Conservation (phyloP, 2,113 vertebrate species). For the Ranitomeya variabilis region DNA sequence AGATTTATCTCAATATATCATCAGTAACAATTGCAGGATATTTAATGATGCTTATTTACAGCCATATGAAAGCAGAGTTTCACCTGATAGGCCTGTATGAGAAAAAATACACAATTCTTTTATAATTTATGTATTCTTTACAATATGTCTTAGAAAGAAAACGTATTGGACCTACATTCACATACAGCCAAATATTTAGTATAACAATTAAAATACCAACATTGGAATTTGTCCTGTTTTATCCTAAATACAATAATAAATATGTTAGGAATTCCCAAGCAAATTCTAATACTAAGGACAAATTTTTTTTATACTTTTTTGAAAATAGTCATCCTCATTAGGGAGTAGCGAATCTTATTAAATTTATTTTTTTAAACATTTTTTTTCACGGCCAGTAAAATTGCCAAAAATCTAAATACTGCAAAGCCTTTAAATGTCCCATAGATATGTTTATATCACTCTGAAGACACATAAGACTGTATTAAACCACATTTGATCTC, state of each 20-base stretch:
- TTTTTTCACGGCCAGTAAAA: too few relatives aligned
- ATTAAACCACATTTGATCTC: too few relatives aligned
- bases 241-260: background rate
- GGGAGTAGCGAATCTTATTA: too few relatives aligned
- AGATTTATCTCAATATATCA: slow-evolving; percentile 24
- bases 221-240: background rate
- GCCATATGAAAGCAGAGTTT: background rate
- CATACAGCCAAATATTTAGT: background rate
- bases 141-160: background rate
- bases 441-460: too few relatives aligned
- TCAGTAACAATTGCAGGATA: slow-evolving; percentile 11
- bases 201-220: background rate
- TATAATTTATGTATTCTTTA: background rate
- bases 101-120: background rate
- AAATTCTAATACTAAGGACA: background rate
- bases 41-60: slow-evolving; percentile 11
- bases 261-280: background rate
- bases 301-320: background rate
- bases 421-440: too few relatives aligned
- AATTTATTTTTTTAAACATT: too few relatives aligned
- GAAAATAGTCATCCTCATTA: too few relatives aligned
- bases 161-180: background rate
- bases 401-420: too few relatives aligned
- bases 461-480: too few relatives aligned
- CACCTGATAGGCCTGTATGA: background rate